phyloP scores from a whole-genome alignment of 2,888 invertebrate species.

The Tridacna crocea region DNA sequence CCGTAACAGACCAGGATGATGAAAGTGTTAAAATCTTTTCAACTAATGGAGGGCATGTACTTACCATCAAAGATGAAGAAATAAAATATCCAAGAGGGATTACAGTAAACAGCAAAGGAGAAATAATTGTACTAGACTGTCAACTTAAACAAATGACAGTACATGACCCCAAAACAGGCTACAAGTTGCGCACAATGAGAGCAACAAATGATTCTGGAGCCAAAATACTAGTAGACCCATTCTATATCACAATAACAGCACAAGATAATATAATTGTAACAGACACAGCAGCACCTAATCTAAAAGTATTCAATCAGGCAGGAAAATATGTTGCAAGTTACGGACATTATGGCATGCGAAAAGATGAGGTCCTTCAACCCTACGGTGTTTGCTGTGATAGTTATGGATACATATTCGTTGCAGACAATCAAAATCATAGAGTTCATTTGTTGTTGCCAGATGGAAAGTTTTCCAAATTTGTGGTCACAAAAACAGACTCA shows the following conservation, averaged over 20 bases:
- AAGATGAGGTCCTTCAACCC: slow-evolving; percentile 77
- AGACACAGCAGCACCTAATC: slow-evolving; percentile 79
- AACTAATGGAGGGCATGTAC: slow-evolving; percentile 66
- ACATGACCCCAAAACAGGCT: slow-evolving; percentile 71
- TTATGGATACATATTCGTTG: slow-evolving; percentile 79
- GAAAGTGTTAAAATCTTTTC: slow-evolving; percentile 78
- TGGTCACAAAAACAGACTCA: slow-evolving; percentile 72
- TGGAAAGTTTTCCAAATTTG: slow-evolving; percentile 73
- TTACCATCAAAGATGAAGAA: slow-evolving; percentile 69
- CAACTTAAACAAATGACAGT: slow-evolving; percentile 72
- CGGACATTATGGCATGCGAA: slow-evolving; percentile 74
- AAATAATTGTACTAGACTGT: slow-evolving; percentile 80
- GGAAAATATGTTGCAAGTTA: slow-evolving; percentile 73
- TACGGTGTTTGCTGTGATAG: slow-evolving; percentile 78
- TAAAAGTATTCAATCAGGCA: slow-evolving; percentile 74
- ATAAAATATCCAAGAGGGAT: slow-evolving; percentile 81
- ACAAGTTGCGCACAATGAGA: slow-evolving; percentile 67
- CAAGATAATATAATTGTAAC: slow-evolving; percentile 78
- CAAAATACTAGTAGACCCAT: slow-evolving; percentile 78
- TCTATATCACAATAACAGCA: slow-evolving; percentile 76
- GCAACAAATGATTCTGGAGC: slow-evolving; percentile 62
- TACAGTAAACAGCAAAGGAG: slow-evolving; percentile 69
- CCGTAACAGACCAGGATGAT: slow-evolving; percentile 78
- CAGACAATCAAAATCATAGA: slow-evolving; percentile 79
- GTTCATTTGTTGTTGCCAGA: slow-evolving; percentile 77